These are phyloP conservation scores for Prionailurus bengalensis DNA, from an alignment of 2,113 vertebrate genomes.

Conservation along the genomic window DNA sequence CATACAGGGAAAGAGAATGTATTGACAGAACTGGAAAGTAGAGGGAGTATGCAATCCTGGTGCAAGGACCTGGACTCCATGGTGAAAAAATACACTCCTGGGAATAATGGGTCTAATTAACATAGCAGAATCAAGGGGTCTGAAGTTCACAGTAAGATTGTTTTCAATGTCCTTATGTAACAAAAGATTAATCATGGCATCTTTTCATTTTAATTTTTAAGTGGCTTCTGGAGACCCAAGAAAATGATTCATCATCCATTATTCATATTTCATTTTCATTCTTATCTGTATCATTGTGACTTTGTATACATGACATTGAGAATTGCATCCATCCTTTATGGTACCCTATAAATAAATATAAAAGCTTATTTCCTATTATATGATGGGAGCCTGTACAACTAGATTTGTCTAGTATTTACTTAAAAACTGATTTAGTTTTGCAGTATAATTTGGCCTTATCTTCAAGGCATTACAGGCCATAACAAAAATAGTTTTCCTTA, in stretches of 20 bases:
- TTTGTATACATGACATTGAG: slow-evolving; percentile 44
- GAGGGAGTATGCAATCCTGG: not conserved
- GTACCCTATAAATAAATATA: slow-evolving; percentile 52
- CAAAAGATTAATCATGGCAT: slow-evolving; percentile 41
- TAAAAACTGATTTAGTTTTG: slow-evolving; percentile 44
- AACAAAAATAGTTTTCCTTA: slow-evolving; percentile 60
- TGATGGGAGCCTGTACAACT: slow-evolving; percentile 6
- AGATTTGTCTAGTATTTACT: slow-evolving; percentile 54
- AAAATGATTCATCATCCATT: slow-evolving; percentile 58
- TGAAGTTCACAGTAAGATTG: not conserved
- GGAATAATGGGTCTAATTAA: not conserved
- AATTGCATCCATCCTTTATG: slow-evolving; percentile 23
- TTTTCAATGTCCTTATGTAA: slow-evolving; percentile 36
- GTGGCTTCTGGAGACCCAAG: slow-evolving; percentile 46
- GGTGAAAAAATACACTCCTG: not conserved
- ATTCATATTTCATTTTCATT: slow-evolving; percentile 59
- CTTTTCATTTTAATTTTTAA: slow-evolving; percentile 65
- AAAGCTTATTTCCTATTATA: slow-evolving; percentile 62
- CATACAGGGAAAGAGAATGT: not conserved
- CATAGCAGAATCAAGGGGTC: not conserved
- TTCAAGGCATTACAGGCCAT: slow-evolving; percentile 32
- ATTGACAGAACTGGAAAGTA: not conserved
- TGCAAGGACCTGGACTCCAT: not conserved
- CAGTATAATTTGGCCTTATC: slow-evolving; percentile 41
- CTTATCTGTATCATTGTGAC: slow-evolving; percentile 47